Percentiles rank a stretch among this genome's conserved stretches.
phyloP scores from a whole-genome alignment of 2,113 vertebrate species.

The Chaenogobius annularis region DNA sequence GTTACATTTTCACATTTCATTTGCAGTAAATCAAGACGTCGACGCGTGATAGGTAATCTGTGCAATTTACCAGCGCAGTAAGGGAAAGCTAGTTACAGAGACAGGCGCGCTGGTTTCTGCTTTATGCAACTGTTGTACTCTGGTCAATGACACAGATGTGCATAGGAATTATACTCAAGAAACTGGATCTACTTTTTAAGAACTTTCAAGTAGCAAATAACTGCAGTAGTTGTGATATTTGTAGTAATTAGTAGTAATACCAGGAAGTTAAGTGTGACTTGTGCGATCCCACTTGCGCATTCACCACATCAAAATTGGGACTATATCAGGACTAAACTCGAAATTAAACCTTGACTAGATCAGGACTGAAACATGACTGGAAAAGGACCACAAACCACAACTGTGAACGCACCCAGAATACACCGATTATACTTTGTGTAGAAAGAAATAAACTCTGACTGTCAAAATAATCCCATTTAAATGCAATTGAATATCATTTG shows the following conservation, averaged over 20 bases:
- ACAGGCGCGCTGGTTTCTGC: conserved; percentile 10
- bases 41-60: conserved; percentile 29
- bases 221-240: background rate
- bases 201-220: background rate
- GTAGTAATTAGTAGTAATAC: too few relatives aligned
- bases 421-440: too few relatives aligned
- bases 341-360: too few relatives aligned
- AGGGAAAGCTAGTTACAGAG: conserved; percentile 20
- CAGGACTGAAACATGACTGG: too few relatives aligned
- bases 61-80: conserved; percentile 25
- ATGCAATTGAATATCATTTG: background rate
- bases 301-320: too few relatives aligned
- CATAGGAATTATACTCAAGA: background rate
- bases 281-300: too few relatives aligned
- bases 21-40: conserved; percentile 37
- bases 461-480: background rate
- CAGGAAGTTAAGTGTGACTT: too few relatives aligned
- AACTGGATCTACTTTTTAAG: background rate
- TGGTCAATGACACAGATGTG: background rate
- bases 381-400: too few relatives aligned
- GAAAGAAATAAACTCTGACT: too few relatives aligned
- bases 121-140: background rate
- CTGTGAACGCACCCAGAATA: too few relatives aligned
- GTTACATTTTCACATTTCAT: conserved; percentile 36
- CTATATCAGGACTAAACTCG: too few relatives aligned